Percentiles rank a stretch among this genome's conserved stretches.
phyloP scores from a whole-genome alignment of 2,888 invertebrate species.

The Drosophila paramelanica region DNA sequence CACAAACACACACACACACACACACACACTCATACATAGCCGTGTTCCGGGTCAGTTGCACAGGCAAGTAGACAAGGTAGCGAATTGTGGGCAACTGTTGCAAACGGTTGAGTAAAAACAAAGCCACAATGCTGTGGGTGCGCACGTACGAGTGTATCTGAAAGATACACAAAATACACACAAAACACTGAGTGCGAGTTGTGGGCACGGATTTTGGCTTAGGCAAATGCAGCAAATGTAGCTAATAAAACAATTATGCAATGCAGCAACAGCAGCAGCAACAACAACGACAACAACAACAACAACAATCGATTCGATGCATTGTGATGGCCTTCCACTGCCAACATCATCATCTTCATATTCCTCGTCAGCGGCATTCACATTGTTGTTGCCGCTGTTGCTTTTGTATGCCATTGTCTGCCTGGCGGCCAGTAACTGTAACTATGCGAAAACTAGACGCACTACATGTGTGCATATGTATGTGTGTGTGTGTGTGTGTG shows the following conservation, averaged over 20 bases:
- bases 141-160: slow-evolving; percentile 60
- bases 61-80: neutral
- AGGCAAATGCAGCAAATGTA: slow-evolving; percentile 71
- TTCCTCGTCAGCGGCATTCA: slow-evolving; percentile 47
- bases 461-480: slow-evolving; percentile 16
- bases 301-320: slow-evolving; percentile 15
- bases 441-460: slow-evolving; percentile 71
- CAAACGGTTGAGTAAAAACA: slow-evolving; percentile 43
- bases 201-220: slow-evolving; percentile 64
- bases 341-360: slow-evolving; percentile 50
- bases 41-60: no score
- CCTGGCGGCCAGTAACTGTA: slow-evolving; percentile 70
- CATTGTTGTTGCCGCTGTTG: slow-evolving; percentile 60
- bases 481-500: slow-evolving; percentile 19
- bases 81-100: slow-evolving; percentile 3
- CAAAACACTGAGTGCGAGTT: slow-evolving; percentile 21
- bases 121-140: slow-evolving; percentile 44
- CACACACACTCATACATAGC: no score
- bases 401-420: slow-evolving; percentile 67
- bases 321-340: slow-evolving; percentile 25
- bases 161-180: slow-evolving; percentile 60
- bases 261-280: slow-evolving; percentile 41
- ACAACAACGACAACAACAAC: slow-evolving; percentile 16
- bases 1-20: slow-evolving; percentile 1
- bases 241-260: slow-evolving; percentile 78